These are phyloP conservation scores for Cheilinus undulatus DNA, from an alignment of 2,113 vertebrate genomes.

Conservation along the genomic window DNA sequence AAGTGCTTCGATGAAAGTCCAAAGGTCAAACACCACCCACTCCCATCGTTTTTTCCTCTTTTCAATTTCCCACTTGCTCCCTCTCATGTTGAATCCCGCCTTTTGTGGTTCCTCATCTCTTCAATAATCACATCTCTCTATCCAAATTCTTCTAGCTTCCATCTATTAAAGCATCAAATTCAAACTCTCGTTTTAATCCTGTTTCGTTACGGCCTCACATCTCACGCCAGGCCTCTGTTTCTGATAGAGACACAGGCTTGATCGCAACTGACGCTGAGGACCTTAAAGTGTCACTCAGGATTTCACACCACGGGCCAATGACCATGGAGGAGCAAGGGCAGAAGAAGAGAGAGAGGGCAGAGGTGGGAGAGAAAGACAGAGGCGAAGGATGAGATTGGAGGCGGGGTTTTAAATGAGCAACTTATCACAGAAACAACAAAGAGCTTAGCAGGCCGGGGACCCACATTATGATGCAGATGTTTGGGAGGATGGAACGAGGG, in stretches of 20 bases:
- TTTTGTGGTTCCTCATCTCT: conserved; percentile 25
- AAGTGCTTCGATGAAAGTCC: conserved; percentile 61
- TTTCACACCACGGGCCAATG: conserved; percentile 67
- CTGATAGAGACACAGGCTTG: conserved; percentile 72
- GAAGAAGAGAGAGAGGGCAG: conserved; percentile 37
- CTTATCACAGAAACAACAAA: conserved; percentile 30
- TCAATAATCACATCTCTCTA: not conserved
- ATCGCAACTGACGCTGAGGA: conserved; percentile 75
- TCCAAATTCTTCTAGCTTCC: not conserved
- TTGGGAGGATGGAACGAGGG: not conserved
- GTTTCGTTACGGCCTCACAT: conserved; percentile 28
- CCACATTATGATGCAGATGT: conserved; percentile 32
- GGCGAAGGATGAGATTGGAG: conserved; percentile 42
- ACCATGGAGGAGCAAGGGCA: conserved; percentile 15
- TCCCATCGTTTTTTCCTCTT: conserved; percentile 42
- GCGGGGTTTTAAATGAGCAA: conserved; percentile 11
- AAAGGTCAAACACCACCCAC: conserved; percentile 71
- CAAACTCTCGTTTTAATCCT: not conserved
- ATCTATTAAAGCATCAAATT: not conserved
- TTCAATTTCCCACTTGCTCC: conserved; percentile 50
- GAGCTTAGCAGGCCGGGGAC: conserved; percentile 11
- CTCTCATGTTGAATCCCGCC: conserved; percentile 35
- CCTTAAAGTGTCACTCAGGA: conserved; percentile 76
- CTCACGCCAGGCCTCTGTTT: not conserved
- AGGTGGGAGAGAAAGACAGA: conserved; percentile 44